Evolutionary conservation across 2,113 vertebrate species (phyloP), one percentile per base, ranked within the genome.

Genomic region (Fregata magnificens): DNA sequence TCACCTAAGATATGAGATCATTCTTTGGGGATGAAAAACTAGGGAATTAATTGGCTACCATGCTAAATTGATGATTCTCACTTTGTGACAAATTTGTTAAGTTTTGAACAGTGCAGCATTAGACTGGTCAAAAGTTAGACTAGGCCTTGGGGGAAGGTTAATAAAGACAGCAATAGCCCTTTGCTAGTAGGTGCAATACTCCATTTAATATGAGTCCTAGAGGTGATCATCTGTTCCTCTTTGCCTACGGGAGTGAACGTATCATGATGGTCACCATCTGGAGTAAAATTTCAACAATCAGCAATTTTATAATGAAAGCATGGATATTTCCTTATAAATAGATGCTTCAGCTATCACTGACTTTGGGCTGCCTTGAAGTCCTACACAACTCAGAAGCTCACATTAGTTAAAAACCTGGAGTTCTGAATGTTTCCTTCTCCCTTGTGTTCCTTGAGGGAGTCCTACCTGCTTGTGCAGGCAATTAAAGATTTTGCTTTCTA

Each of bases 181-280:
- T 85, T 91, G n/a, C 88, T 92, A 40, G 32, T 67, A 91, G 81
- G 73, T 77, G 47, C 28, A 88, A 32, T 71, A 91, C 16, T 93
- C 28, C 47, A 65, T 90, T 95, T 96, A 88, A 80, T 96, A 77
- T 56, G 49, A 90, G 71, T 95, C 88, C 88, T 77, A 62, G 82
- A 95, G 82, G 93, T 86, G 76, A 90, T 96, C 90, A 91, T 95
- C 92, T 94, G 95, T 94, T 97, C 86, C 59, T 96, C 40, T 92
- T 90, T 93, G 70, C 81, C 81, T 78, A 73, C 65, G 84, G 86
- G 63, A 96, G 84, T 94, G 93, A 95, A 97, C 94, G 93, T 96
- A 72, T n/a, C 91, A 80, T 88, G 82, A 80, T 86, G 84, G 50
- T 91, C 49, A 88, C 94, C 95, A 98, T 96, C 93, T 97, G 97